Conservation (phyloP, 2,113 vertebrate genomes). For the Hymenochirus boettgeri region DNA sequence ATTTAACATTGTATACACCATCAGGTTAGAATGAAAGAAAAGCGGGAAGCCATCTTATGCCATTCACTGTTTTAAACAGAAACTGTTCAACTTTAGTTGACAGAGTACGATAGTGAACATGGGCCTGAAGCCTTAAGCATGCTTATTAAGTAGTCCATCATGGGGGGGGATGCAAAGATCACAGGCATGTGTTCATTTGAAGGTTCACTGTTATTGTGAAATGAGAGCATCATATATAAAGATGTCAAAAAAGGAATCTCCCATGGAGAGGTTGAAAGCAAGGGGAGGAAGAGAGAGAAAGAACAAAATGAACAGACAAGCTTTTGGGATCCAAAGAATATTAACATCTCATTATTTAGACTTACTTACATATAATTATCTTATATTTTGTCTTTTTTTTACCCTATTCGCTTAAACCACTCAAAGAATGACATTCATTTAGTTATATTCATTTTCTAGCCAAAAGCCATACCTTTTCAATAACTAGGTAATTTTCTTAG, state of each 20-base stretch:
- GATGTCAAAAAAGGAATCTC: slow-evolving; percentile 72
- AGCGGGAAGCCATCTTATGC: background rate
- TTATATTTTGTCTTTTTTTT: slow-evolving; percentile 62
- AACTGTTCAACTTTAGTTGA: background rate
- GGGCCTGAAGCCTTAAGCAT: slow-evolving; percentile 45
- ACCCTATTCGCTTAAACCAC: slow-evolving; percentile 65
- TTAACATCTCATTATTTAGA: slow-evolving; percentile 76
- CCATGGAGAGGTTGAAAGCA: slow-evolving; percentile 72
- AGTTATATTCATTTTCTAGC: slow-evolving; percentile 60
- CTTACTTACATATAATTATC: slow-evolving; percentile 69
- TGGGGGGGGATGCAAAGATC: slow-evolving; percentile 65
- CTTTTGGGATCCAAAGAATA: slow-evolving; percentile 71
- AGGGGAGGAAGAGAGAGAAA: slow-evolving; percentile 48
- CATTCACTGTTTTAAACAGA: background rate
- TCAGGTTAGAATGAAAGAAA: background rate
- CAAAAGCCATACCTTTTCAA: slow-evolving; percentile 60
- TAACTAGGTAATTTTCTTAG: slow-evolving; percentile 61
- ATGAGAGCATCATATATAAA: slow-evolving; percentile 77
- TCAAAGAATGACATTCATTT: slow-evolving; percentile 62
- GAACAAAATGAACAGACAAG: slow-evolving; percentile 70
- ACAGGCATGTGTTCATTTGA: slow-evolving; percentile 73
- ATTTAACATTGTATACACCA: background rate
- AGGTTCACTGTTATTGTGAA: slow-evolving; percentile 78
- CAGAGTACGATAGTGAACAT: slow-evolving; percentile 36
- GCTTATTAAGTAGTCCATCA: slow-evolving; percentile 9